phyloP scores from a whole-genome alignment of 2,113 vertebrate genomes.

The Budorcas taxicolor region DNA sequence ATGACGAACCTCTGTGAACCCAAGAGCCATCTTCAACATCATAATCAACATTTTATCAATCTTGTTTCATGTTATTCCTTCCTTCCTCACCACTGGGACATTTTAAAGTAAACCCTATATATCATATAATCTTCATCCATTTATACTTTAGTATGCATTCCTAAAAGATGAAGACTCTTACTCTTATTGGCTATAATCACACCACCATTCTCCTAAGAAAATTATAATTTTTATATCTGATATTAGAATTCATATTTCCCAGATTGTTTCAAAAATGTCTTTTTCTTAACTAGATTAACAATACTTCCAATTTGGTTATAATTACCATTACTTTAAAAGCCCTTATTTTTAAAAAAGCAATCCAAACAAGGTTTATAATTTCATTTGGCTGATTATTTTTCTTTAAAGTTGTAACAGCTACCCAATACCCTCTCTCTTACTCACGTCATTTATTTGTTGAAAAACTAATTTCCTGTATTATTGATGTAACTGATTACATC shows the following conservation, averaged over 20 bases:
- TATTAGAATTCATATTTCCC: not conserved
- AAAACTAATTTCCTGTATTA: not conserved
- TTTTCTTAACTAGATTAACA: not conserved
- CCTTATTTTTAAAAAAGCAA: not conserved
- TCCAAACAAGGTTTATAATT: not conserved
- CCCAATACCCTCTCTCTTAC: not conserved
- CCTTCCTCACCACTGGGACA: not conserved
- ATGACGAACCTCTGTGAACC: not conserved
- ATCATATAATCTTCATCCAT: not conserved
- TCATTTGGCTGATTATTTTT: not conserved
- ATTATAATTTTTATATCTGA: not conserved
- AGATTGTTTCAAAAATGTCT: not conserved
- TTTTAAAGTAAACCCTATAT: constrained; percentile 3
- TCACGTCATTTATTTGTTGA: not conserved
- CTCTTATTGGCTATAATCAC: not conserved
- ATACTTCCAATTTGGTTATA: not conserved
- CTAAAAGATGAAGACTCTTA: constrained; percentile 1
- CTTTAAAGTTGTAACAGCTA: not conserved
- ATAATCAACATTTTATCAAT: not conserved
- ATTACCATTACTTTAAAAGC: not conserved
- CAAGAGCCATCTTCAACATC: not conserved
- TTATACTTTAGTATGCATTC: not conserved
- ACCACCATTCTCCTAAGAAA: not conserved
- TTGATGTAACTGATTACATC: not conserved
- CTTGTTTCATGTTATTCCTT: not conserved